Base-by-base conservation (phyloP, 2,113 vertebrate species). In the Bostrychus sinensis region DNA sequence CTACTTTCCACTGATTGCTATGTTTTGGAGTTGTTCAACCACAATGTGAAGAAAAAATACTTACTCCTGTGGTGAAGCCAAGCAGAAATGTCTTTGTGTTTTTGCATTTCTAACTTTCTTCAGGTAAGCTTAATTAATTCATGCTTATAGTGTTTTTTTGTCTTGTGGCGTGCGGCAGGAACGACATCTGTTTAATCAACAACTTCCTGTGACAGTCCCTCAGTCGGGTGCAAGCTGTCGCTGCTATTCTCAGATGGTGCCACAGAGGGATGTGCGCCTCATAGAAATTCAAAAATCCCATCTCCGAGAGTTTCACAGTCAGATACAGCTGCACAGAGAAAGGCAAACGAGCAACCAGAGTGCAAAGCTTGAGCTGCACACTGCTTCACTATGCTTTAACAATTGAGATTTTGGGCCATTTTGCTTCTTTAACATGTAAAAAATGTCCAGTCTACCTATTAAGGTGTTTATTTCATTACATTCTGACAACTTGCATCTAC, bases 161-260 rank as follows among this genome's bases (percentile, higher is more conserved):
- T 86, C 80, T 85, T 69, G 37, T 72, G 70, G 61, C 7, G 60
- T 66, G 70, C 26, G 57, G 62, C 62, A 39, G 79, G 55, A 77
- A 77, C 22, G 61, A 59, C 81, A 85, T 82, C 83, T 85, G 81
- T 90, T 89, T 89, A 89, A 91, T 89, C 87, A 91, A 86, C 88
- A 78, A 83, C 81, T 84, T 88, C 71, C 80, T 81, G 70, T 62
- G 82, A 86, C 84, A 87, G 83, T 87, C 81, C 69, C 78, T 66
- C 78, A 70, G 86, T 78, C 80, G 65, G 75, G 63, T 59, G 61
- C 38, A 63, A 79, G 73, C 78, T 81, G 84, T 83, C 68, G 73
- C 57, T 69, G 72, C 66, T 83, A 76, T 85, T 86, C 87, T 85
- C 77, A 78, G 72, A 73, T 59, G 66, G 68, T 38, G 39, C 70